Evolutionary conservation across 2,113 vertebrate genomes (phyloP).

Genomic region (Callionymus lyra): DNA sequence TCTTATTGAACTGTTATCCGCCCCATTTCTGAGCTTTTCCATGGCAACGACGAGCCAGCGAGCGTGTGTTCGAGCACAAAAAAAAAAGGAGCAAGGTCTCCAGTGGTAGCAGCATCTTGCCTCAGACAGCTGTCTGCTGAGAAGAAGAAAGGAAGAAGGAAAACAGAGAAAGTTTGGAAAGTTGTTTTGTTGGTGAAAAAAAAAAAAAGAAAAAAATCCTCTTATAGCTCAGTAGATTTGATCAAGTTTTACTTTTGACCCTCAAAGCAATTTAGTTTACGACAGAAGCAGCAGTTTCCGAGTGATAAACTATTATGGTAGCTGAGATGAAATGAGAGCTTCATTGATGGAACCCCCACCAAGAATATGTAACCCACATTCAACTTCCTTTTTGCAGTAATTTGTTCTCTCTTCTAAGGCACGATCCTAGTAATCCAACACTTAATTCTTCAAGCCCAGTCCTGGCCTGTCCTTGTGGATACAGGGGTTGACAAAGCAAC

Average conservation of each 20-base stretch:
- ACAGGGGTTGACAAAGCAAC: conserved; percentile 30
- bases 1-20: conserved; percentile 64
- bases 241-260: too few species aligned
- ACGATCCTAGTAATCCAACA: conserved; percentile 16
- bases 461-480: conserved; percentile 32
- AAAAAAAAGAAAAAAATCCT: conserved; percentile 29
- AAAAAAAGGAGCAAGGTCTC: conserved; percentile 50
- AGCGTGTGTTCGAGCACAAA: conserved; percentile 37
- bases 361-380: conserved; percentile 60
- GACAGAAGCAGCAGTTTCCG: too few species aligned
- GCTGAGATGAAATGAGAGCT: conserved; percentile 15
- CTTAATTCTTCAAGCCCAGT: conserved; percentile 21
- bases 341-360: conserved; percentile 40
- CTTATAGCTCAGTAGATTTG: too few species aligned
- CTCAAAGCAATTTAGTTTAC: too few species aligned
- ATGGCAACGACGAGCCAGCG: conserved; percentile 55
- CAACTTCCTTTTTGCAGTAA: conserved; percentile 37
- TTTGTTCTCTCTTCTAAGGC: conserved; percentile 8
- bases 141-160: conserved; percentile 31
- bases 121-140: conserved; percentile 61
- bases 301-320: too few species aligned
- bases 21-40: conserved; percentile 64
- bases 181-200: conserved; percentile 34
- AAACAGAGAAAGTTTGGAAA: conserved; percentile 46
- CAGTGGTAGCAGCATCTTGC: conserved; percentile 53